Conservation (phyloP, 2,888 invertebrate species). For the Blastobasis lacticolella region DNA sequence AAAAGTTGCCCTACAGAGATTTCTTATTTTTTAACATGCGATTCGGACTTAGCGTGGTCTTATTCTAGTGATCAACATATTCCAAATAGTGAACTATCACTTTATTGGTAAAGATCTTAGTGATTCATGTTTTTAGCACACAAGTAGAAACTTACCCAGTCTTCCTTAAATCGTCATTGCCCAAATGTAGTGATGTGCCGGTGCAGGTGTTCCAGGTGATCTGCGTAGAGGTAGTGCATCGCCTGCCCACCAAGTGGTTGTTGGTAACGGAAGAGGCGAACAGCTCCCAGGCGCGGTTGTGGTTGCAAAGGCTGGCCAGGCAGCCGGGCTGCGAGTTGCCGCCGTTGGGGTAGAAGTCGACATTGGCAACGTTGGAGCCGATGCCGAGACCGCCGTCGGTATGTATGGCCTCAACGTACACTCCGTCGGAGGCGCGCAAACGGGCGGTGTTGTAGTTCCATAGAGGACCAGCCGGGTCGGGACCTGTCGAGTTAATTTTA, state of each 20-base stretch:
- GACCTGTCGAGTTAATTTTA: neutral
- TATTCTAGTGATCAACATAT: too few relatives aligned
- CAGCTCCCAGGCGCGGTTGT: slow-evolving; percentile 37
- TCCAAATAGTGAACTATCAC: too few relatives aligned
- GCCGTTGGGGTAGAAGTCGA: slow-evolving; percentile 28
- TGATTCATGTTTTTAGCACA: too few relatives aligned
- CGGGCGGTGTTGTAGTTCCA: slow-evolving; percentile 30
- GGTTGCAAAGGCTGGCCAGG: slow-evolving; percentile 24
- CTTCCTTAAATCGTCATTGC: slow-evolving; percentile 35
- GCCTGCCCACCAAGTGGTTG: slow-evolving; percentile 31
- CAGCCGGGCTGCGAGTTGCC: too few relatives aligned
- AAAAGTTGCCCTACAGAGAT: too few relatives aligned
- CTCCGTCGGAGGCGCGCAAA: slow-evolving; percentile 14
- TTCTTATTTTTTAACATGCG: too few relatives aligned
- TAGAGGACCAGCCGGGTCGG: slow-evolving; percentile 30
- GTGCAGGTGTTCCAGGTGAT: slow-evolving; percentile 29
- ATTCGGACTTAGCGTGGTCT: too few relatives aligned
- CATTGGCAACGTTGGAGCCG: slow-evolving; percentile 54
- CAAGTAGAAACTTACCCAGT: slow-evolving; percentile 26
- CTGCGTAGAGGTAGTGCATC: slow-evolving; percentile 25
- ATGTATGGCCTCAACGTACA: slow-evolving; percentile 29
- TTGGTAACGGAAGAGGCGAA: slow-evolving; percentile 33
- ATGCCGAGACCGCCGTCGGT: slow-evolving; percentile 45
- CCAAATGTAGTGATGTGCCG: slow-evolving; percentile 30
- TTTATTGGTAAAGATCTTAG: too few relatives aligned